Evolutionary conservation across 30 jellyfish, hydroid and myxozoan species (phyloP).

Genomic region (Turritopsis rubra): DNA sequence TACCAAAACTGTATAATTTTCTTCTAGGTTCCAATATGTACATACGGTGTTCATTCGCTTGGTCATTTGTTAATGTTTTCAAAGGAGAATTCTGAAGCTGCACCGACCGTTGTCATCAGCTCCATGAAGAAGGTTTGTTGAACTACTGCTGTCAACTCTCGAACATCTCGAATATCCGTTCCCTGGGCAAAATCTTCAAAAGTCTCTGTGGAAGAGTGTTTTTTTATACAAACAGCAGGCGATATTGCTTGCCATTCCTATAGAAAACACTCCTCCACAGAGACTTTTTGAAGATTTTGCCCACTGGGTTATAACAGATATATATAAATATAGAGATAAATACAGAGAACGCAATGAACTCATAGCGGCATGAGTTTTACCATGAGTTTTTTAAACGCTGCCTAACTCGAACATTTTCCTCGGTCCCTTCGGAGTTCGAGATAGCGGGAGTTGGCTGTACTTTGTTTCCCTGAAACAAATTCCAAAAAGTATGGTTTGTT

Average conservation of each 20-base stretch:
- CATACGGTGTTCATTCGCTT: conserved; percentile 66
- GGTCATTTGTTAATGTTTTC: conserved; percentile 69
- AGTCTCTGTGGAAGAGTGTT: not conserved
- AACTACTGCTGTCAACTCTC: too few relatives aligned
- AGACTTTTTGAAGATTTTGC: not conserved
- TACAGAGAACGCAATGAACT: too few relatives aligned
- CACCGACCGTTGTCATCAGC: conserved; percentile 22
- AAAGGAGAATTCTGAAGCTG: conserved; percentile 36
- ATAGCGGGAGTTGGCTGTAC: too few relatives aligned
- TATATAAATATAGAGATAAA: too few relatives aligned
- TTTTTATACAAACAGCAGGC: not conserved
- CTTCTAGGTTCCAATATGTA: conserved; percentile 67
- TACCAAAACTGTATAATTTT: not conserved
- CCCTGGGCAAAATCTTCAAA: not conserved
- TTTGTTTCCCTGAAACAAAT: too few relatives aligned
- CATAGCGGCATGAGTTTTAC: too few relatives aligned
- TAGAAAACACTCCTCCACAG: not conserved
- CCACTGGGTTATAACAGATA: not conserved
- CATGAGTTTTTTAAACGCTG: too few relatives aligned
- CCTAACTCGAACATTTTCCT: too few relatives aligned
- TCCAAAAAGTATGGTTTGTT: too few relatives aligned
- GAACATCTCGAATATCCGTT: not conserved
- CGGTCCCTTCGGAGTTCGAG: too few relatives aligned
- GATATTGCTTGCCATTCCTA: too few relatives aligned
- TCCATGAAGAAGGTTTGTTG: conserved; percentile 53